Percentiles rank a stretch among this genome's conserved stretches.
Conservation (phyloP, 1,140 invertebrate species). For the Cyclina sinensis region DNA sequence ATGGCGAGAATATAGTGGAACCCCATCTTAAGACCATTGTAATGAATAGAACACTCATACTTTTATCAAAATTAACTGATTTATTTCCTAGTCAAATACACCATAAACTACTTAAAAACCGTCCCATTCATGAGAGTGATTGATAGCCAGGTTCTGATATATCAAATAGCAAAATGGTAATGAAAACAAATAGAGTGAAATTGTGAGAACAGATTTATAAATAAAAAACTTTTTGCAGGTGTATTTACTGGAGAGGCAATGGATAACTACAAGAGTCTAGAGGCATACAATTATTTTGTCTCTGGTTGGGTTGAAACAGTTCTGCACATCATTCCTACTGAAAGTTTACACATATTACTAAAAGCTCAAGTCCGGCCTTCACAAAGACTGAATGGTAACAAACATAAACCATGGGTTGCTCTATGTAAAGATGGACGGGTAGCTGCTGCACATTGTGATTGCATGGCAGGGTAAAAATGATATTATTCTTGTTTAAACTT, state of each 20-base stretch:
- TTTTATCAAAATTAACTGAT: no score
- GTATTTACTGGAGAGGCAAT: constrained; percentile 43
- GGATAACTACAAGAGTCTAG: constrained; percentile 54
- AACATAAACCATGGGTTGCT: constrained; percentile 56
- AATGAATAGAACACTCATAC: no score
- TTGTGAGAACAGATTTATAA: no score
- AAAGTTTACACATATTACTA: not conserved
- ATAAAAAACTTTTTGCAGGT: constrained; percentile 39
- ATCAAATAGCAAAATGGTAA: no score
- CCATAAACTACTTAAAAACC: no score
- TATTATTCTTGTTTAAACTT: not conserved
- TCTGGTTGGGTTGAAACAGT: constrained; percentile 64
- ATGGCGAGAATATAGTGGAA: no score
- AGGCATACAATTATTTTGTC: constrained; percentile 45
- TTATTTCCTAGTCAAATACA: no score
- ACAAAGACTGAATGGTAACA: constrained; percentile 33
- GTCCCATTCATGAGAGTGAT: no score
- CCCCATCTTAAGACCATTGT: no score
- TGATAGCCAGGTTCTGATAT: no score
- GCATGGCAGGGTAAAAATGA: constrained; percentile 58
- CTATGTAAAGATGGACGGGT: constrained; percentile 18
- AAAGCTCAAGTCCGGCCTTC: constrained; percentile 49
- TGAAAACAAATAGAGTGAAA: no score
- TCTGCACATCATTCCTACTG: not conserved
- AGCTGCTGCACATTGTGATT: constrained; percentile 57